Conservation (phyloP, 2,797 vertebrate genomes). For the Ceryle rudis region DNA sequence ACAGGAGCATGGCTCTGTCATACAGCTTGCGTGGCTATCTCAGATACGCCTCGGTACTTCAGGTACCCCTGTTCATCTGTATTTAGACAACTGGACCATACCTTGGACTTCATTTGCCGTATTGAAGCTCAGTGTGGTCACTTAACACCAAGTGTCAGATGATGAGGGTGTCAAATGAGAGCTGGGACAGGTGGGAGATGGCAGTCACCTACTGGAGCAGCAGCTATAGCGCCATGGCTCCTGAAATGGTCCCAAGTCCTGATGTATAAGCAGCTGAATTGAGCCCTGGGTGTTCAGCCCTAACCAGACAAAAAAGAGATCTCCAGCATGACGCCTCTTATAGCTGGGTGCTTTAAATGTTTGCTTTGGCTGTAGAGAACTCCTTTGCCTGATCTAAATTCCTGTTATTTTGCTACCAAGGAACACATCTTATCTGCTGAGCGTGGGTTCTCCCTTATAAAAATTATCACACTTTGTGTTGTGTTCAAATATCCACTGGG, state of each 20-base stretch:
- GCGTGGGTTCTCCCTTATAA: not conserved
- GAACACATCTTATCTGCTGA: not conserved
- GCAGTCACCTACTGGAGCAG: not conserved
- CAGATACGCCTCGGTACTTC: not conserved
- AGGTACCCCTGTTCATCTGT: not conserved
- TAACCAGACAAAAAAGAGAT: not conserved
- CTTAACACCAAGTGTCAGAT: not conserved
- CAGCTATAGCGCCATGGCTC: not conserved
- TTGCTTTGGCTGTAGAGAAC: not conserved
- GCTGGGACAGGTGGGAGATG: not conserved
- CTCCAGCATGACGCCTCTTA: not conserved
- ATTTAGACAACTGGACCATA: not conserved
- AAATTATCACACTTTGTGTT: not conserved
- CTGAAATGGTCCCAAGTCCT: not conserved
- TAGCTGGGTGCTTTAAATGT: not conserved
- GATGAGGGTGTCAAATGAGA: not conserved
- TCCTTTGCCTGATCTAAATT: not conserved
- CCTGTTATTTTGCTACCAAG: not conserved
- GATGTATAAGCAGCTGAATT: not conserved
- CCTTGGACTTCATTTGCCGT: accelerated
- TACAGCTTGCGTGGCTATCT: not conserved
- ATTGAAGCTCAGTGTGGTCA: not conserved
- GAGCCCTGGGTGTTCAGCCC: not conserved
- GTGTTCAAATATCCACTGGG: not conserved
- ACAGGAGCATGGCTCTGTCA: not conserved